Evolutionary conservation across 2,797 vertebrate species (phyloP), one percentile per base, ranked within the genome.

Genomic region (Cottoperca gobio): DNA sequence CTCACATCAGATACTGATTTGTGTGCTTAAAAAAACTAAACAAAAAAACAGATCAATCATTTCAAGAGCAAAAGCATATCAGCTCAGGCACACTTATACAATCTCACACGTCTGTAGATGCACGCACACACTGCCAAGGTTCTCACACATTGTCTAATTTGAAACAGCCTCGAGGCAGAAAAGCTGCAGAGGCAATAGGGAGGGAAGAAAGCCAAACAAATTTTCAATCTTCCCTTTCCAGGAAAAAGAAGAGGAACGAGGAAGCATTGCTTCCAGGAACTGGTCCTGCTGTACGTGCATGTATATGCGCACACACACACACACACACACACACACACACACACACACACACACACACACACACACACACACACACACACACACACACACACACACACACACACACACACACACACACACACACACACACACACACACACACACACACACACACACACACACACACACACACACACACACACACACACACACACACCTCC

Each of bases 231-330:
- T 88, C 73, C 95, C 94, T 95, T 98, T 98, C 97, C 96, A 95
- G 96, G 97, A 98, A 99, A 96, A 95, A 92, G 94, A 95, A 94
- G 95, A n/a, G n/a, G n/a, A 96, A 96, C 96, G 93, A 89, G 92
- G 95, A 94, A 93, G 94, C 94, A 79, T 81, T 93, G 93, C 95
- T 98, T 97, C 97, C 96, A 97, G 95, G 97, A 99, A 98, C 90
- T 92, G 93, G 93, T 93, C 92, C 87, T 82, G 76, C 63, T 87
- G 89, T 80, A 82, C 81, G 74, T 61, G 73, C n/a, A n/a, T n/a
- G n/a, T n/a, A n/a, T n/a, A n/a, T n/a, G n/a, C n/a, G n/a, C n/a
- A 65, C 78, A 71, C 78, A 67, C 70, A 74, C 85, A 81, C 73
- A 63, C 78, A 66, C 61, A n/a, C n/a, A n/a, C n/a, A n/a, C n/a